Evolutionary conservation across 1,140 invertebrate species (phyloP).

Genomic region (Hyles vespertilio): DNA sequence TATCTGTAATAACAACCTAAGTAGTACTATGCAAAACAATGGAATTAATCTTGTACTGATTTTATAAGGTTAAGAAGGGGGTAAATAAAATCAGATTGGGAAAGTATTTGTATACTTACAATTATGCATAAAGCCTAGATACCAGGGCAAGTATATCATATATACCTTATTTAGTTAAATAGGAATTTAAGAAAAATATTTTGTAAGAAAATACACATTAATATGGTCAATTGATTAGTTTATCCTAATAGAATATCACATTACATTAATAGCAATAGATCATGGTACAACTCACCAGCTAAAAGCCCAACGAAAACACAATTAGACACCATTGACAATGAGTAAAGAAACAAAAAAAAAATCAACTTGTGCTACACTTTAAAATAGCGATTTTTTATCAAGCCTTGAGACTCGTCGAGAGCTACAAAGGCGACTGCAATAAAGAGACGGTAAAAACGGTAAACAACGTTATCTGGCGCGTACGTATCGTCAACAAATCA

Average conservation of each 20-base stretch:
- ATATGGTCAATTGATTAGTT: too few species aligned
- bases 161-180: too few species aligned
- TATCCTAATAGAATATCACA: neutral
- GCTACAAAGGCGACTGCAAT: slow-evolving; percentile 36
- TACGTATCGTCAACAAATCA: slow-evolving; percentile 57
- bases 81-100: too few species aligned
- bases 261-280: neutral
- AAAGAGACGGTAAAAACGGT: slow-evolving; percentile 39
- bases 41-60: too few species aligned
- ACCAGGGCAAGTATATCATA: too few species aligned
- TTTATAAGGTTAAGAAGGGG: too few species aligned
- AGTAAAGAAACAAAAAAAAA: slow-evolving; percentile 18
- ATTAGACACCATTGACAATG: slow-evolving; percentile 54
- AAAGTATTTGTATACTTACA: too few species aligned
- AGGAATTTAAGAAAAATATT: too few species aligned
- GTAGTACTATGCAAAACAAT: too few species aligned
- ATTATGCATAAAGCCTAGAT: too few species aligned
- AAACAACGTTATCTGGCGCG: slow-evolving; percentile 62
- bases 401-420: slow-evolving; percentile 20
- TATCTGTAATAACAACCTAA: too few species aligned
- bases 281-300: slow-evolving; percentile 38
- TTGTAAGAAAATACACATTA: too few species aligned
- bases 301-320: slow-evolving; percentile 56
- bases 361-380: slow-evolving; percentile 15
- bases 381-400: slow-evolving; percentile 15